These are phyloP conservation scores for Hofmannophila pseudospretella DNA, from an alignment of 2,888 invertebrate genomes.

Conservation along the genomic window DNA sequence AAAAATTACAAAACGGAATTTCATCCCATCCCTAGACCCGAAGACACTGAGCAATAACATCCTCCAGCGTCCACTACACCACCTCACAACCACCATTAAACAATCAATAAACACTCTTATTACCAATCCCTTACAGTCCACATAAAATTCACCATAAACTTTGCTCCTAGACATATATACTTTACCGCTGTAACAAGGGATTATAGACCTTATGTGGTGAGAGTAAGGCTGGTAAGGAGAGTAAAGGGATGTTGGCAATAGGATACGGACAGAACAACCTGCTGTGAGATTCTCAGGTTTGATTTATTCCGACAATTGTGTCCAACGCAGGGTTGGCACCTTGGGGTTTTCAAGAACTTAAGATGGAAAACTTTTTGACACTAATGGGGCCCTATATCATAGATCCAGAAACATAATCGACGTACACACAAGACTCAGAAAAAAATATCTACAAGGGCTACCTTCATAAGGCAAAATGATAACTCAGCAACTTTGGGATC, in stretches of 20 bases:
- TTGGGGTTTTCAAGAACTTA: neutral
- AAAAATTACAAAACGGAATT: too few species aligned
- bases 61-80: conserved; percentile 53
- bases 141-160: conserved; percentile 15
- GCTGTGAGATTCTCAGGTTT: conserved; percentile 53
- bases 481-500: too few species aligned
- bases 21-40: conserved; percentile 46
- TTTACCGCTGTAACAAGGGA: conserved; percentile 13
- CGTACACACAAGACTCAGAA: too few species aligned
- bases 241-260: conserved; percentile 18
- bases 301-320: conserved; percentile 55
- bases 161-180: conserved; percentile 18
- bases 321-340: conserved; percentile 4
- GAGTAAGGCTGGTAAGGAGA: conserved; percentile 10
- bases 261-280: conserved; percentile 36
- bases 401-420: too few species aligned
- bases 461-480: too few species aligned
- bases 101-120: conserved; percentile 14
- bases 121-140: conserved; percentile 9
- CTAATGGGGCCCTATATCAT: too few species aligned
- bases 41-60: conserved; percentile 69
- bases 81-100: conserved; percentile 17
- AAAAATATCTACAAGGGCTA: too few species aligned
- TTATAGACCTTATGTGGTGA: conserved; percentile 15
- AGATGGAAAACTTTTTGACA: neutral